These are phyloP conservation scores for Cosmorhoe ocellata DNA, from an alignment of 2,888 invertebrate genomes.

Conservation along the genomic window DNA sequence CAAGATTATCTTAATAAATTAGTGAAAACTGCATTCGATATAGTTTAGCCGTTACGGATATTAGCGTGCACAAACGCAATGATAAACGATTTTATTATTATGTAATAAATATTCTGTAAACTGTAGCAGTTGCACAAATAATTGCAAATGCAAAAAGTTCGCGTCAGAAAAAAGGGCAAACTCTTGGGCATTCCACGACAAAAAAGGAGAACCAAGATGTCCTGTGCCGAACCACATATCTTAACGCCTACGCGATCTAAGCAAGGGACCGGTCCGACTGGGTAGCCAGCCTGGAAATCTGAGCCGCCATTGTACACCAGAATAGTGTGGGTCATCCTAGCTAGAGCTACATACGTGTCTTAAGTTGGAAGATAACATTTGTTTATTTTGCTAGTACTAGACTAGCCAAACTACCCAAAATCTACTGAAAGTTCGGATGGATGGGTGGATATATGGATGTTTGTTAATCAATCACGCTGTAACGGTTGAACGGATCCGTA, in stretches of 20 bases:
- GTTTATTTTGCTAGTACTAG: too few species aligned
- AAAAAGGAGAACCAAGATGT: slow-evolving; percentile 20
- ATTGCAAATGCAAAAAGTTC: slow-evolving; percentile 1
- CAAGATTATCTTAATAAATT: too few species aligned
- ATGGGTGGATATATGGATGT: too few species aligned
- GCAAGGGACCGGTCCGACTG: slow-evolving; percentile 56
- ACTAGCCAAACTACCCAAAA: too few species aligned
- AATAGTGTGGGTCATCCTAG: slow-evolving; percentile 52
- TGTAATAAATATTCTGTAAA: too few species aligned
- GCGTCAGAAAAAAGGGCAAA: not conserved
- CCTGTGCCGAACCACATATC: slow-evolving; percentile 27
- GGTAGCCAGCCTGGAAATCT: slow-evolving; percentile 55
- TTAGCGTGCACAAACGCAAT: too few species aligned
- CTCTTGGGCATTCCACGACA: slow-evolving; percentile 11
- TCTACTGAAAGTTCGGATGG: too few species aligned
- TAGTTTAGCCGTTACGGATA: too few species aligned
- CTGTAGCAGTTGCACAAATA: not conserved
- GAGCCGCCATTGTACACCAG: slow-evolving; percentile 60
- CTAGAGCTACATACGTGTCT: not conserved
- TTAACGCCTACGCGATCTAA: slow-evolving; percentile 43
- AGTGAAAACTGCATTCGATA: too few species aligned
- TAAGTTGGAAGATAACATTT: not conserved
- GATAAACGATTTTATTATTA: too few species aligned
- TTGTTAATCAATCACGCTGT: too few species aligned
- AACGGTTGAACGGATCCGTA: too few species aligned